Conservation (phyloP, 2,797 vertebrate genomes). For the Morelia viridis region DNA sequence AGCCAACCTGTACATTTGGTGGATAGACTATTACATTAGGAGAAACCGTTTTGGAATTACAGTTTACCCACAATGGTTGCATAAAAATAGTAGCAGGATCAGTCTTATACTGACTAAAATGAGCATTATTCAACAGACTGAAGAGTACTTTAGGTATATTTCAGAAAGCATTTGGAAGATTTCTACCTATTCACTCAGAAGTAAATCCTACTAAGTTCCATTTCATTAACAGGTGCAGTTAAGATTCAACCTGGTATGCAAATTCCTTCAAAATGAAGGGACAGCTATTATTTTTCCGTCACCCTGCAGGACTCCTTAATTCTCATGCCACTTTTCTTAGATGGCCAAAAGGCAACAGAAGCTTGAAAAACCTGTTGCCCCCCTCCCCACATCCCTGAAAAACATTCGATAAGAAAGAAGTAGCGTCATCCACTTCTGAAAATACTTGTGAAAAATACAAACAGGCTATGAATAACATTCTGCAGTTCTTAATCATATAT, state of each 20-base stretch:
- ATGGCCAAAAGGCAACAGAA: neutral
- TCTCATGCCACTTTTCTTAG: slow-evolving; percentile 9
- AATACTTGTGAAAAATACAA: slow-evolving; percentile 49
- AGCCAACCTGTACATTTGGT: neutral
- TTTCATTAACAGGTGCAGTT: neutral
- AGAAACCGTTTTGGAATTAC: neutral
- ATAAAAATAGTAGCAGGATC: neutral
- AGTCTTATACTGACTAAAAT: neutral
- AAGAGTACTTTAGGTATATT: neutral
- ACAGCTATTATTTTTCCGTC: neutral
- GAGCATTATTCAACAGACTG: neutral
- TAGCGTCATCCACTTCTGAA: slow-evolving; percentile 26
- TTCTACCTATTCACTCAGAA: neutral
- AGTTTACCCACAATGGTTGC: neutral
- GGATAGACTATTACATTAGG: neutral
- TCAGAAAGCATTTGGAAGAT: neutral
- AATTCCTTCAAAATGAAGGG: neutral
- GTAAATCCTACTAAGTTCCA: neutral
- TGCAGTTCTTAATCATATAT: accelerated
- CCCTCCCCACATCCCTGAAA: neutral
- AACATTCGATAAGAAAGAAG: slow-evolving; percentile 17
- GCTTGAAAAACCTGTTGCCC: slow-evolving; percentile 42
- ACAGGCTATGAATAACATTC: neutral
- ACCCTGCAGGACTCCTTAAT: neutral
- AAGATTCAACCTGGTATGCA: neutral